Evolutionary conservation across 2,888 invertebrate species (phyloP), one percentile per base, ranked within the genome.

Genomic region (Melinopterus prodromus): DNA sequence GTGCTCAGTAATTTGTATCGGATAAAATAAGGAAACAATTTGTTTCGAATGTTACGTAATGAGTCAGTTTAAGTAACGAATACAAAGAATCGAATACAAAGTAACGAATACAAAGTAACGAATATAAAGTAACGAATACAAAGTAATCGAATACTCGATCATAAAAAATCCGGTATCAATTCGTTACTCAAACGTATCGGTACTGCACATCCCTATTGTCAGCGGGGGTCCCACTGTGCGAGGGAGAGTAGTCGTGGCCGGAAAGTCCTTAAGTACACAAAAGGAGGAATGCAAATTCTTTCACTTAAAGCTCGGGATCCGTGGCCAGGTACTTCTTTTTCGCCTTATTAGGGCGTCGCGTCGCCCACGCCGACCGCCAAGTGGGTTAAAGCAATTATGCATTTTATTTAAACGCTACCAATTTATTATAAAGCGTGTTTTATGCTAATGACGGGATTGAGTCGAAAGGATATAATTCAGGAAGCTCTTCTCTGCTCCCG

Each of bases 391-490:
- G 86, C 87, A 87, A 87, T 87, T 87, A 87, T 87, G 87, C 87
- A 84, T 87, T 86, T 87, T 86, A 86, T 86, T 87, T 86, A 86
- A 87, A 87, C 85, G 86, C 84, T 85, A 84, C 77, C 84, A 78
- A 87, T 87, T 87, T 87, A 87, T 86, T 87, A 87, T 87, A 86
- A 86, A 86, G 86, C 85, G 86, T 86, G 85, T 86, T 86, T 86
- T 86, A 86, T 86, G 86, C 85, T 85, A 86, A 86, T 86, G 85
- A 84, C 81, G 85, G 86, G 86, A 86, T 87, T 84, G 85, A 85
- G 84, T 85, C 74, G 85, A 85, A 85, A 84, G 86, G 86, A 86
- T 84, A 87, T 87, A 87, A 87, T 84, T 86, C 85, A 85, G 82
- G 12, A 53, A 53, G 53, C 53, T 53, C 53, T 53, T 53, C 53